Evolutionary conservation across 2,113 vertebrate genomes (phyloP), one percentile per base, ranked within the genome.

Genomic region (Tachycineta bicolor): DNA sequence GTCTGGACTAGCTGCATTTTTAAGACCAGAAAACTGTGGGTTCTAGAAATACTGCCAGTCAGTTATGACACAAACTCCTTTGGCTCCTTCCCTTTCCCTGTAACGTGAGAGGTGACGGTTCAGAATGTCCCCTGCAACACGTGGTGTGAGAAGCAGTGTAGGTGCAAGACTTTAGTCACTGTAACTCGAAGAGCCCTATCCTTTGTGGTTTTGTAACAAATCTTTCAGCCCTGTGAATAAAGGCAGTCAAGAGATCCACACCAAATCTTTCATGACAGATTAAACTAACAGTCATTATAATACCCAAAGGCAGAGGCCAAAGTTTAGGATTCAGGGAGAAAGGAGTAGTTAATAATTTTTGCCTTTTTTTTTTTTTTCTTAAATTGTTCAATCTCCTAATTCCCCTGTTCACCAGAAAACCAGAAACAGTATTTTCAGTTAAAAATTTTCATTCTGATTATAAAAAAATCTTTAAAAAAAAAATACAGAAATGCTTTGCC

Each of bases 121-220:
- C 2, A 22, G 26, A 19, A 3, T 4, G 20, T 59, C 29, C 47
- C 34, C 37, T 2, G 3, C 44, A 52, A 11, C 15, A 2, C 1
- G 13, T 5, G 5, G 44, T 25, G 10, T 47, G 63, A 90, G 49
- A 41, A 77, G 46, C 73, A 43, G 1, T 31, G 67, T 43, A 43
- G 23, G 41, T 80, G 59, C 71, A 46, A 56, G 67, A 17, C 63
- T 65, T 56, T 12, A 29, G 62, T 47, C 10, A 2, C 31, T 6
- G 1, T 58, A 53, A 67, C 21, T 12, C 3, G 4, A 62, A 43
- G 31, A 83, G 49, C 20, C 14, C 77, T 83, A 43, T 80, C 49
- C 37, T 71, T 76, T 24, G 12, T 4, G 4, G 47, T 56, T 43
- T 62, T 22, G 44, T 64, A 79, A 34, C 33, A 52, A 16, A 19